Base-by-base conservation (phyloP, 1,140 invertebrate species). In the Scaptomyza montana region DNA sequence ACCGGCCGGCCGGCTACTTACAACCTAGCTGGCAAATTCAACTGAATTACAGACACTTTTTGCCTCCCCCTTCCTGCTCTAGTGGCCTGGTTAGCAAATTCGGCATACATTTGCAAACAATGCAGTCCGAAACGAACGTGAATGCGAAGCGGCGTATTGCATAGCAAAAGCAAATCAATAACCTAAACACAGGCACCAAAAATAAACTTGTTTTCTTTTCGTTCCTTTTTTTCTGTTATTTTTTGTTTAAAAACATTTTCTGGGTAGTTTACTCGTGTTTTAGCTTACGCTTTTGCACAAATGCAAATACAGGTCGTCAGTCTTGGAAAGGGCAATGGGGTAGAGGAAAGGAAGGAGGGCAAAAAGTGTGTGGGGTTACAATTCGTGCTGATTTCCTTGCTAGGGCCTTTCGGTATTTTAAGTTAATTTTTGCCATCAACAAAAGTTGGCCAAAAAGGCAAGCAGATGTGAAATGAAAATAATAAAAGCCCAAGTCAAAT, bases 101-200 rank as follows among this genome's bases (percentile, higher is more conserved):
- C 65, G 73, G 80, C 80, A 72, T 78, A 74, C 69, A 74, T 74
- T 72, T 67, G 57, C 69, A 50, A 59, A 59, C 49, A 74, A 45
- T 73, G 63, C 69, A 69, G 53, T 25, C 16, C 16, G 16, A 16
- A 16, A 16, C 36, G 19, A 41, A 62, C 16, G 19, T 45, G 46
- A 68, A 67, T 41, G 19, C 53, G 46, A 68, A 67, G 67, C 33
- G 33, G 33, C 33, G 33, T 36, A 36, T 6, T 6, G 30, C 33
- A 9, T 36, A 63, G 19, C 53, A 36, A 68, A 67, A 36, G 67
- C 67, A 75, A 86, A 86, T 87, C 81, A 87, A 86, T 87, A 86
- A 47, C 81, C 39, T 43, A 75, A 82, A 69, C 74, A 67, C 50
- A 33, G 28, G 57, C 30, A 68, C 59, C 70, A 41, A 77, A 79